Evolutionary conservation across 1,140 invertebrate genomes (phyloP), one percentile per base, ranked within the genome.

Genomic region (Polypedilum pembai): DNA sequence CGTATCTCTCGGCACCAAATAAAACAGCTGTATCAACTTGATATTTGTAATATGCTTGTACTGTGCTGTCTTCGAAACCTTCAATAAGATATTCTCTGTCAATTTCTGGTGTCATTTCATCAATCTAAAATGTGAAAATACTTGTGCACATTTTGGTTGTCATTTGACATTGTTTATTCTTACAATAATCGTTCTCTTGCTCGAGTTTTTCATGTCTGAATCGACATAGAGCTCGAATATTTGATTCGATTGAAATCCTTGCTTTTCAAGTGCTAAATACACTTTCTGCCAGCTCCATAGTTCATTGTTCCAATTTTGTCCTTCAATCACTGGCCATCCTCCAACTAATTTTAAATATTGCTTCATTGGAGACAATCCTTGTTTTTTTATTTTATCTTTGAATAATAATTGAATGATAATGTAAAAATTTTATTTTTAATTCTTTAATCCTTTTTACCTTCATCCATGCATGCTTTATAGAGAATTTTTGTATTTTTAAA

Each of bases 271-370:
- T 75, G 79, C 79, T 69, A 78, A 75, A 1, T 77, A 75, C 12
- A 77, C 76, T n/a, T 76, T 75, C 65, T 77, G 76, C 80, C 81
- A 82, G 74, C 83, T 80, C 77, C 86, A 88, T 41, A 78, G 77
- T 40, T 79, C 78, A 24, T 79, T 76, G 65, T 84, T 79, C 88
- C 88, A 89, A 40, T 80, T 79, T 33, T 83, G 78, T 1, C 84
- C 83, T 69, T 86, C 83, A 4, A 88, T 77, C 4, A 86, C 83
- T 0, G 88, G 88, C 88, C 88, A 90, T 7, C 87, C 87, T 33
- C 87, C 88, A 21, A 89, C 80, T 76, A 83, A 78, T n/a, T n/a
- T n/a, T n/a, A n/a, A n/a, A n/a, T n/a, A n/a, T n/a, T n/a, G n/a
- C n/a, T 41, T 81, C 79, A 87, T 78, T 24, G 85, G 83, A 4